These are phyloP conservation scores for Yponomeuta evonymella DNA, from an alignment of 2,888 invertebrate genomes.

Conservation along the genomic window DNA sequence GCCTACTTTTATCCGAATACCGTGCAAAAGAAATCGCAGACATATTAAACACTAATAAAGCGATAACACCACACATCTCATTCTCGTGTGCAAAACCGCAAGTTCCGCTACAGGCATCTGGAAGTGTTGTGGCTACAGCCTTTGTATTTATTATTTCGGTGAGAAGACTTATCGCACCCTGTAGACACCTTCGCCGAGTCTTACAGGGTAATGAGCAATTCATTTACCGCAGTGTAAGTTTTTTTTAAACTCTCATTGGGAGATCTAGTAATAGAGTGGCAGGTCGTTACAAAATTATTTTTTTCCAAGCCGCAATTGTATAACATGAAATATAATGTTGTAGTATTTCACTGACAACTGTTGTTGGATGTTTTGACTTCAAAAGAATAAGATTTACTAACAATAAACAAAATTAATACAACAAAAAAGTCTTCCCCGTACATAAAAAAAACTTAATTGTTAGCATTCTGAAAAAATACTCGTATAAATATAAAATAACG, in stretches of 20 bases:
- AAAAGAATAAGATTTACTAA: no score
- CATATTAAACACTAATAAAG: no score
- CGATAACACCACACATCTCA: no score
- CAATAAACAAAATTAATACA: no score
- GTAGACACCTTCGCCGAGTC: slow-evolving; percentile 3
- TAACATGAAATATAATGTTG: not conserved
- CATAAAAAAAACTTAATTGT: no score
- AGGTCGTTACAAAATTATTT: no score
- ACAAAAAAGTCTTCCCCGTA: no score
- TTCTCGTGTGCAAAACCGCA: no score
- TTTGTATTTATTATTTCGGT: slow-evolving; percentile 15
- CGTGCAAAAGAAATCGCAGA: no score
- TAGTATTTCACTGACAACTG: not conserved
- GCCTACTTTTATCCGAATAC: no score
- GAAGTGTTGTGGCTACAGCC: slow-evolving; percentile 9
- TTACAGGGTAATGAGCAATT: slow-evolving; percentile 12
- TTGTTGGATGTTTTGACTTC: not conserved
- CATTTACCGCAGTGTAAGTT: not conserved
- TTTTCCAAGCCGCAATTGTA: not conserved
- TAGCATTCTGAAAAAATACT: no score
- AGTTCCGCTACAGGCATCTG: not conserved
- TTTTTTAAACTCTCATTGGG: not conserved
- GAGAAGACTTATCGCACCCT: slow-evolving; percentile 17
- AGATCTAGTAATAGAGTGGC: not conserved
- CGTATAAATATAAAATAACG: no score